Conservation (phyloP, 2,113 vertebrate species). For the Cynoglossus semilaevis region DNA sequence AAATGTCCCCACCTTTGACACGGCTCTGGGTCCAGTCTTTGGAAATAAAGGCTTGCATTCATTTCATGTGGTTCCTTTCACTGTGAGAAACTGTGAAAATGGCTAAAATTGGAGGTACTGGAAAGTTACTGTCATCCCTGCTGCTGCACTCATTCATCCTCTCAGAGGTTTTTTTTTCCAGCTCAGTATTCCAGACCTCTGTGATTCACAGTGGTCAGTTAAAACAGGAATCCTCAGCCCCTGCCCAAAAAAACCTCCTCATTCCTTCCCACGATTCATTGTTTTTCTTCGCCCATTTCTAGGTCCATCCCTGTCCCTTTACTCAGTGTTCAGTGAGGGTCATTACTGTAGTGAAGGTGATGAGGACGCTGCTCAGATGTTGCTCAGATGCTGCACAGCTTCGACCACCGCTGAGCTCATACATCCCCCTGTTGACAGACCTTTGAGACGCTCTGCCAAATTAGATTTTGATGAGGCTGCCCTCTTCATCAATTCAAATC, state of each 20-base stretch:
- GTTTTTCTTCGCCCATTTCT: neutral
- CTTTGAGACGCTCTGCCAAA: constrained; percentile 28
- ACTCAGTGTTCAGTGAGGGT: neutral
- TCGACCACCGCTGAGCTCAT: neutral
- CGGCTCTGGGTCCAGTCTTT: too few species aligned
- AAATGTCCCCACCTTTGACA: too few species aligned
- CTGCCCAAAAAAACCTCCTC: constrained; percentile 8
- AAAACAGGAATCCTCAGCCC: neutral
- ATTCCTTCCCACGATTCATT: neutral
- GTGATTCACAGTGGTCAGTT: constrained; percentile 35
- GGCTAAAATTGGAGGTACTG: constrained; percentile 3
- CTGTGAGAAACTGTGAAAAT: neutral
- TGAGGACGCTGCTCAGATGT: neutral
- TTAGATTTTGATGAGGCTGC: constrained; percentile 51
- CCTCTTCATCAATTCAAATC: constrained; percentile 42
- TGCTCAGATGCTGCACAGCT: constrained; percentile 5
- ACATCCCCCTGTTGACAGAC: constrained; percentile 1
- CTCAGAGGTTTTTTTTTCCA: neutral
- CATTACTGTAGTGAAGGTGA: neutral
- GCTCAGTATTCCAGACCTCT: constrained; percentile 17
- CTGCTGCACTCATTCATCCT: constrained; percentile 15
- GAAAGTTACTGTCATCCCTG: constrained; percentile 35
- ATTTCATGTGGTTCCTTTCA: neutral
- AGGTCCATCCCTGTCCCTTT: neutral
- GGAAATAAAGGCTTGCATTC: neutral